phyloP scores from a whole-genome alignment of 2,797 vertebrate genomes.

The Acanthiza pusilla region DNA sequence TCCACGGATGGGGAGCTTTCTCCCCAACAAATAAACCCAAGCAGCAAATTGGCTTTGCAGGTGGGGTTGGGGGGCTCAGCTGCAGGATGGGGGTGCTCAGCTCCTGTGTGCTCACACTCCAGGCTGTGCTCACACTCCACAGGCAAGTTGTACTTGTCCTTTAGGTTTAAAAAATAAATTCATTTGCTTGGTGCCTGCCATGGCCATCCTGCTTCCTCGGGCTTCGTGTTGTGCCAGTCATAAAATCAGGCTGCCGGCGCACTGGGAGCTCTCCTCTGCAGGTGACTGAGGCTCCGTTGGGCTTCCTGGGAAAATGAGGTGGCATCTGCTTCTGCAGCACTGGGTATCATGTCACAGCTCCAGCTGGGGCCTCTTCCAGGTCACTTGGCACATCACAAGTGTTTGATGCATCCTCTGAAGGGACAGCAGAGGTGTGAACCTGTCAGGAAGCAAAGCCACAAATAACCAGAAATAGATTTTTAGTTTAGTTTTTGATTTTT shows the following conservation, averaged over 20 bases:
- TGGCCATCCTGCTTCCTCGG: background rate
- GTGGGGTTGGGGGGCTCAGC: background rate
- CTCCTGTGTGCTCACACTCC: background rate
- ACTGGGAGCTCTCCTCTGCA: background rate
- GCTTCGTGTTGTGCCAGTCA: background rate
- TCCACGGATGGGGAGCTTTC: background rate
- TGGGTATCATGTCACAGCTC: background rate
- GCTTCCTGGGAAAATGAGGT: background rate
- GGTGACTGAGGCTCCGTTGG: background rate
- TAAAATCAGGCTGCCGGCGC: accelerated
- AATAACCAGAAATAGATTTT: constrained; percentile 14
- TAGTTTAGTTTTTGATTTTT: background rate
- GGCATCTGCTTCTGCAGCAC: background rate
- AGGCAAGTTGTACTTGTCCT: background rate
- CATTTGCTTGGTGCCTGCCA: background rate
- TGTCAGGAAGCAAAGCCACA: background rate
- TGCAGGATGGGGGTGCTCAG: accelerated
- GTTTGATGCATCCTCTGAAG: constrained; percentile 27
- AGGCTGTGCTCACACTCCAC: accelerated
- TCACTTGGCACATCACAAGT: background rate
- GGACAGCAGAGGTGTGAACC: constrained; percentile 38
- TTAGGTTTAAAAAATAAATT: background rate
- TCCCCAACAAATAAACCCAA: background rate
- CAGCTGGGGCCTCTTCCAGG: constrained; percentile 13
- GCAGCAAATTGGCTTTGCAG: background rate